Evolutionary conservation across 2,888 invertebrate genomes (phyloP).

Genomic region (Caenorhabditis drosophilae): DNA sequence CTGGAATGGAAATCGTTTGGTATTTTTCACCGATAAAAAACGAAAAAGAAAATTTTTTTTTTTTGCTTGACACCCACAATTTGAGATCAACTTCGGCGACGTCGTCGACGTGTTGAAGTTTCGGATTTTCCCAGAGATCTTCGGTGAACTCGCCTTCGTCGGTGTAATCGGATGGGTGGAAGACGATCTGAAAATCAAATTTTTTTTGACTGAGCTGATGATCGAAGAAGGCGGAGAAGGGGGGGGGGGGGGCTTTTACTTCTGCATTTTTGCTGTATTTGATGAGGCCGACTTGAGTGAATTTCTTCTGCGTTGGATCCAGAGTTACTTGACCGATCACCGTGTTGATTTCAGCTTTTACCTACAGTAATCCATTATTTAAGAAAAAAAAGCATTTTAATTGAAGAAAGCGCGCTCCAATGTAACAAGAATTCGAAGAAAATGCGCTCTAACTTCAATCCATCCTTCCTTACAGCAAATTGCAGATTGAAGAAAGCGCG

Average conservation of each 20-base stretch:
- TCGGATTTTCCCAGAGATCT: conserved; percentile 21
- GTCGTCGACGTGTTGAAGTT: conserved; percentile 11
- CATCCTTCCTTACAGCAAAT: too few species aligned
- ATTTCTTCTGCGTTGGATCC: conserved; percentile 15
- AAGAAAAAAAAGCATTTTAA: neutral
- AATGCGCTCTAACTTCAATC: too few species aligned
- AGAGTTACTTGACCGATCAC: conserved; percentile 31
- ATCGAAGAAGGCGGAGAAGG: too few species aligned
- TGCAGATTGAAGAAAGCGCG: too few species aligned
- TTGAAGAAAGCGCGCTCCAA: too few species aligned
- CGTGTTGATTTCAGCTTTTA: conserved; percentile 33
- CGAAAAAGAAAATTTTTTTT: neutral
- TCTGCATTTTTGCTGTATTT: conserved; percentile 27
- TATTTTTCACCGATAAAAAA: too few species aligned
- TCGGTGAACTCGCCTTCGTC: conserved; percentile 33
- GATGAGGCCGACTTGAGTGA: conserved; percentile 32
- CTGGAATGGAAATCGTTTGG: conserved; percentile 1
- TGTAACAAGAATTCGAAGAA: too few species aligned
- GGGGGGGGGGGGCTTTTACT: too few species aligned
- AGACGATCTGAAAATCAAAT: conserved; percentile 15
- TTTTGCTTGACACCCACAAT: neutral
- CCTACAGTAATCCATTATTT: neutral
- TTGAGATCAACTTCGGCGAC: conserved; percentile 23
- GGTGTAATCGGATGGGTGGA: conserved; percentile 25
- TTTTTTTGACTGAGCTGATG: too few species aligned